Base-by-base conservation (phyloP, 2,113 vertebrate species). In the Alectura lathami region DNA sequence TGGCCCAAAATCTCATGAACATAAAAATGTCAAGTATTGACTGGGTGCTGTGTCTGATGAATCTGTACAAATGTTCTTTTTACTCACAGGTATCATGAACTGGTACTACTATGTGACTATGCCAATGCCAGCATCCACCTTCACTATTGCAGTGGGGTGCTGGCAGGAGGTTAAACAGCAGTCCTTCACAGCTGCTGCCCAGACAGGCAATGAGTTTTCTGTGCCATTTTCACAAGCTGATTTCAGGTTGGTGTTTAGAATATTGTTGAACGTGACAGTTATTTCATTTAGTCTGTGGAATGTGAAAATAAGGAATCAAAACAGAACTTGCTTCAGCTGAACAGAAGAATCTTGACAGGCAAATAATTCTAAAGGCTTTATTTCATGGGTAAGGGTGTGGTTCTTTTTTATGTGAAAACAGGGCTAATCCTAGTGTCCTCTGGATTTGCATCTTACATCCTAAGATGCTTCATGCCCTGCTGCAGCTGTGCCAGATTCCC, bases 81-180 rank as follows among this genome's bases (percentile, higher is more conserved):
- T 95, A 12, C 84, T 88, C 88, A 17, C 95, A 99, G 99, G 95
- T 85, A 74, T 94, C 40, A 97, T 93, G 69, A 98, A 97, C 74
- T 99, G 99, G 99, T 97, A 98, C 96, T 99, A 99, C 97, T 99
- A 99, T 27, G 98, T 99, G 69, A 99, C 99, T 43, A 99, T 99
- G 99, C 99, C 98, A 26, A 99, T 99, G 99, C 99, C 99, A 26
- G 99, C 99, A 66, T 99, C 99, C 50, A 99, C 99, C 59, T 99
- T 99, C 94, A 98, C 99, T 53, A 98, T 99, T 96, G 99, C 99
- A 60, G 98, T 99, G 79, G 99, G 99, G 36, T 97, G 97, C 95
- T 99, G 99, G 99, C 91, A 83, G 84, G 98, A 98, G 97, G 96
- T 98, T 95, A 96, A 97, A 89, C 87, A 91, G 36, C 97, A 97